Conservation (phyloP, 2,888 invertebrate genomes). For the Papilio protenor region DNA sequence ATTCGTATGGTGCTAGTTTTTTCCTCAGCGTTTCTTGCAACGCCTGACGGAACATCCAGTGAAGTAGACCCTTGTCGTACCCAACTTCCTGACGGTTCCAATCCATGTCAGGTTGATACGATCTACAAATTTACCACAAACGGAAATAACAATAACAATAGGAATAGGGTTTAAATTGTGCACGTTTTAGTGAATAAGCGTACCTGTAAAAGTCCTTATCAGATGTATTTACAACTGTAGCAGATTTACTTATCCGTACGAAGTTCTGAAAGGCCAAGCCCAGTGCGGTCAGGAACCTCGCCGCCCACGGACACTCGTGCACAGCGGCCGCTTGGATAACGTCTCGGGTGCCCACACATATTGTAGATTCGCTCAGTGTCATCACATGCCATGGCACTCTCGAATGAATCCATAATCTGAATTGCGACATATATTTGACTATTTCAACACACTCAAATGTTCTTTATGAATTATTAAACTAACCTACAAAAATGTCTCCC, state of each 20-base stretch:
- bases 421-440: slow-evolving; percentile 10
- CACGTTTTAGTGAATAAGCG: background rate
- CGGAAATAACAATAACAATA: background rate
- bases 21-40: slow-evolving; percentile 63
- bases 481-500: slow-evolving; percentile 78
- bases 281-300: slow-evolving; percentile 62
- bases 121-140: slow-evolving; percentile 53
- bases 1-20: slow-evolving; percentile 57
- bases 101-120: slow-evolving; percentile 71
- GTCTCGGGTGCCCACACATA: slow-evolving; percentile 68
- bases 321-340: slow-evolving; percentile 65
- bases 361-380: slow-evolving; percentile 65
- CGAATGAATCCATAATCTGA: slow-evolving; percentile 73
- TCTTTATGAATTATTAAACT: background rate
- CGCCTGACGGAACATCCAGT: slow-evolving; percentile 79
- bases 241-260: slow-evolving; percentile 61
- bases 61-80: slow-evolving; percentile 60
- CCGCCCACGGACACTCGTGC: slow-evolving; percentile 70
- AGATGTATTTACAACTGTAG: slow-evolving; percentile 42
- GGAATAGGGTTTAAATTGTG: background rate
- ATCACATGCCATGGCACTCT: slow-evolving; percentile 67
- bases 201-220: slow-evolving; percentile 69
- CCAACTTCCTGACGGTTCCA: slow-evolving; percentile 69
- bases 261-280: slow-evolving; percentile 66
- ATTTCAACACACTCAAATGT: background rate